Conservation (phyloP, 1,140 invertebrate genomes). For the Apis mellifera region DNA sequence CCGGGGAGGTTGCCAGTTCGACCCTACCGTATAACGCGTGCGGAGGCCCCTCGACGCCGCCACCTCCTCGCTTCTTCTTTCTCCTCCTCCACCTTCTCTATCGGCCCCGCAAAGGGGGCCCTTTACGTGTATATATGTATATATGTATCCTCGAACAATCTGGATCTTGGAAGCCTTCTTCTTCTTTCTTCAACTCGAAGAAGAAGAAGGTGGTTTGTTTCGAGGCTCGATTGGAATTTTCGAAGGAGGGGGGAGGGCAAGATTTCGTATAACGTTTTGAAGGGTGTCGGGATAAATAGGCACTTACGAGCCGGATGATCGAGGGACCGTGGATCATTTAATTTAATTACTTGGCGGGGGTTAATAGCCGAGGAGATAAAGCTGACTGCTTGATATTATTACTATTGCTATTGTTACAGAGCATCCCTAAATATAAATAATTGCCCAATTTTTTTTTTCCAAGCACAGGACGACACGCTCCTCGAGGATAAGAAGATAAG, state of each 20-base stretch:
- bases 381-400: constrained; percentile 70
- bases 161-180: background rate
- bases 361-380: constrained; percentile 80
- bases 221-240: too few species aligned
- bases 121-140: background rate
- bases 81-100: constrained; percentile 44
- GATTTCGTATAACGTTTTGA: constrained; percentile 41
- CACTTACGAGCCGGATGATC: constrained; percentile 76
- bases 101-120: constrained; percentile 47
- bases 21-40: constrained; percentile 71
- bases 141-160: constrained; percentile 14
- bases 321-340: constrained; percentile 79
- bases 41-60: constrained; percentile 33
- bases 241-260: constrained; percentile 6
- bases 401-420: constrained; percentile 48
- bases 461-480: too few species aligned
- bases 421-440: constrained; percentile 65
- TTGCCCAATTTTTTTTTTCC: too few species aligned
- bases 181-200: too few species aligned
- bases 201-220: too few species aligned
- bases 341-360: constrained; percentile 80
- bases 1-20: constrained; percentile 72
- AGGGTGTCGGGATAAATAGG: constrained; percentile 74
- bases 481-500: too few species aligned
- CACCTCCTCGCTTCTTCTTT: constrained; percentile 21